Evolutionary conservation across 2,113 vertebrate species (phyloP).

Genomic region (Chrysemys picta): DNA sequence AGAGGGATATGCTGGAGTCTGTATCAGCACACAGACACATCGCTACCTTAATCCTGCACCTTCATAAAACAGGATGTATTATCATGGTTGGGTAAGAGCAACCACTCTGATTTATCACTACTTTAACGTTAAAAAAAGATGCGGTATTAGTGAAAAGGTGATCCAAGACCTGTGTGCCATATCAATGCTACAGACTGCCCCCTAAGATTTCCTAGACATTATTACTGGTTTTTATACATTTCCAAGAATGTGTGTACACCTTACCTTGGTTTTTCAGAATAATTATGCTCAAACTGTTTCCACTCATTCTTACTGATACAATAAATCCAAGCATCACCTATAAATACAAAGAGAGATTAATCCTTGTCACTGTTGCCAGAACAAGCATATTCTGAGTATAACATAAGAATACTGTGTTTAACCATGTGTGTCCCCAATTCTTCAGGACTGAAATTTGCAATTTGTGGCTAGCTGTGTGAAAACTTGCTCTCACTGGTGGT

Average conservation of each 20-base stretch:
- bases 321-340: constrained; percentile 97
- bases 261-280: constrained; percentile 91
- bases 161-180: fast-evolving
- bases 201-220: neutral
- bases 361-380: fast-evolving
- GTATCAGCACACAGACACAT: neutral
- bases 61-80: fast-evolving
- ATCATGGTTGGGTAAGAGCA: fast-evolving
- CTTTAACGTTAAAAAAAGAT: fast-evolving
- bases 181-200: neutral
- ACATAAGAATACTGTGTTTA: neutral
- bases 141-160: neutral
- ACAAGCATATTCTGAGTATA: fast-evolving
- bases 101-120: neutral
- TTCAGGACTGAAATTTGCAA: neutral
- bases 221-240: fast-evolving
- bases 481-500: neutral
- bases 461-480: neutral
- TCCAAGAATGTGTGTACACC: neutral
- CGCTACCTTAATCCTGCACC: fast-evolving
- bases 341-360: constrained; percentile 8
- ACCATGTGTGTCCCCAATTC: neutral
- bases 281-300: constrained; percentile 90
- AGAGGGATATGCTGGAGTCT: neutral
- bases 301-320: constrained; percentile 93